Percentiles rank a stretch among this genome's conserved stretches.
Evolutionary conservation across 2,797 vertebrate genomes (phyloP).

Genomic region (Coregonus sp.): DNA sequence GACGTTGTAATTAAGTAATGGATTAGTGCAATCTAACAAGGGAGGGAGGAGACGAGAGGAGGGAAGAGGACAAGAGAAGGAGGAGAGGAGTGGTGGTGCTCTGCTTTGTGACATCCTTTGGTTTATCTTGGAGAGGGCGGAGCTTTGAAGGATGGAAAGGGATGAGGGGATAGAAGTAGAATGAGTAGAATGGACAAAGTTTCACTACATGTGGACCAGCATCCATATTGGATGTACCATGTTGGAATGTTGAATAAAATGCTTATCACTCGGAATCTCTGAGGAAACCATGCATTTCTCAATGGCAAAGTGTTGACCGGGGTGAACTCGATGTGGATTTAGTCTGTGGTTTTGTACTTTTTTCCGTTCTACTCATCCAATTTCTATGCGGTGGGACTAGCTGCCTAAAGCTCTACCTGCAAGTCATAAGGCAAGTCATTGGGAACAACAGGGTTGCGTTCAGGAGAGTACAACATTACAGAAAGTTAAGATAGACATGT

Average conservation of each 20-base stretch:
- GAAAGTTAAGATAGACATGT: not conserved
- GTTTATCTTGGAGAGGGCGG: slow-evolving; percentile 57
- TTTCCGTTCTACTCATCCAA: slow-evolving; percentile 20
- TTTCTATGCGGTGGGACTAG: slow-evolving; percentile 36
- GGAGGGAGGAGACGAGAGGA: slow-evolving; percentile 26
- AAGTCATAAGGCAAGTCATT: slow-evolving; percentile 66
- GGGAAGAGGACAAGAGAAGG: slow-evolving; percentile 14
- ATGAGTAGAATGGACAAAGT: slow-evolving; percentile 9
- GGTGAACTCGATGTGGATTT: not conserved
- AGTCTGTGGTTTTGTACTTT: not conserved
- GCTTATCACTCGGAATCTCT: not conserved
- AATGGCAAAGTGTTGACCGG: not conserved
- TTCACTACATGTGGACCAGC: slow-evolving; percentile 8
- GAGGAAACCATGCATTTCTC: not conserved
- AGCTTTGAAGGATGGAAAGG: not conserved
- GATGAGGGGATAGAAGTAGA: slow-evolving; percentile 10
- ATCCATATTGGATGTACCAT: not conserved
- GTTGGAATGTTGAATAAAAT: not conserved
- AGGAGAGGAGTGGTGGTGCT: slow-evolving; percentile 35
- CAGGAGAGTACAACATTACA: not conserved
- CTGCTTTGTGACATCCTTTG: slow-evolving; percentile 69
- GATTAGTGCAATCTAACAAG: slow-evolving; percentile 76
- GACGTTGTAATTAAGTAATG: slow-evolving; percentile 60
- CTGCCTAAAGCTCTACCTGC: slow-evolving; percentile 65
- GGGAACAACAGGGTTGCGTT: slow-evolving; percentile 32